A percentile compares a stretch with the other conserved stretches of the same genome.
Evolutionary conservation across 2,113 vertebrate species (phyloP).

Genomic region (Porphyrio hochstetteri): DNA sequence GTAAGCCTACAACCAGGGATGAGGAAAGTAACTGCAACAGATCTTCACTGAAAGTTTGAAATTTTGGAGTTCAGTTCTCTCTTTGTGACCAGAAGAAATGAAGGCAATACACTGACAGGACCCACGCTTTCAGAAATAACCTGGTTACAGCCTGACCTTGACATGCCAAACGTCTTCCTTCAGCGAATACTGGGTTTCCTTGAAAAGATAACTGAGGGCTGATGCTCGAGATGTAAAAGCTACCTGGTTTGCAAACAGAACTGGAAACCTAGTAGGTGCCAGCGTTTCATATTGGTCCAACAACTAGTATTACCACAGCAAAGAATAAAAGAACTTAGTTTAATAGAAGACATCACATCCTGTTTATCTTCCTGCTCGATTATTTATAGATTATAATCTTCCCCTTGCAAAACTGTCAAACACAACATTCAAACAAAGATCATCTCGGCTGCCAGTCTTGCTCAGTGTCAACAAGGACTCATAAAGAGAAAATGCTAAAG

Average conservation of each 20-base stretch:
- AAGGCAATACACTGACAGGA: background rate
- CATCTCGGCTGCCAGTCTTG: conserved; percentile 1
- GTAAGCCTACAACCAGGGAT: background rate
- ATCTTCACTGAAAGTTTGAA: background rate
- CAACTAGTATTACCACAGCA: background rate
- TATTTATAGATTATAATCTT: conserved; percentile 37
- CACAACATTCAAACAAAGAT: conserved; percentile 12
- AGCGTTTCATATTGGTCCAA: background rate
- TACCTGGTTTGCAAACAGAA: background rate
- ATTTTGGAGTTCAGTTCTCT: background rate
- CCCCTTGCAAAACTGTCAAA: background rate
- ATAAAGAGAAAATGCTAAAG: background rate
- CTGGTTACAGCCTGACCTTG: background rate
- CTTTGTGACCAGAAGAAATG: background rate
- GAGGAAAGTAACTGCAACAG: background rate
- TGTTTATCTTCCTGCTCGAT: conserved; percentile 7
- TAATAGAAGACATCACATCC: conserved; percentile 24
- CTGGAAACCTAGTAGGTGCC: background rate
- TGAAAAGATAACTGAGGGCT: background rate
- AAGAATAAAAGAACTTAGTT: conserved; percentile 10
- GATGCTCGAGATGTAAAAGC: background rate
- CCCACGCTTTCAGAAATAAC: background rate
- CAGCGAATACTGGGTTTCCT: background rate
- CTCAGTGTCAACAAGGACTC: background rate
- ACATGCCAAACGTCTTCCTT: background rate